phyloP scores from a whole-genome alignment of 2,797 vertebrate genomes.

The Gadopsis bispinosus region DNA sequence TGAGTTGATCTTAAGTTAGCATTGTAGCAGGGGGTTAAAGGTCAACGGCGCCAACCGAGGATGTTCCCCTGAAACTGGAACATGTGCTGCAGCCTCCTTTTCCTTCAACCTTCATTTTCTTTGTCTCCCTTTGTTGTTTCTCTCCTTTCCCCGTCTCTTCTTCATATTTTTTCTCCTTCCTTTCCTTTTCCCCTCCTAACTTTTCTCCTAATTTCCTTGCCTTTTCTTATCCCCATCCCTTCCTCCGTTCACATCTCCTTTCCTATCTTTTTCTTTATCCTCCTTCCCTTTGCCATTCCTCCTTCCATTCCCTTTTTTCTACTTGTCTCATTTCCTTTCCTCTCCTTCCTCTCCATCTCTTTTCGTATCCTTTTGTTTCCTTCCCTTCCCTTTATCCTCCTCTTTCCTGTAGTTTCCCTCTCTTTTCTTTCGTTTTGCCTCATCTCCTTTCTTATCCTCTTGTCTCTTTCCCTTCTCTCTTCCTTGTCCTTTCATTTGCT shows the following conservation, averaged over 20 bases:
- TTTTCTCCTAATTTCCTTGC: neutral
- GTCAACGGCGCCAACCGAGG: slow-evolving; percentile 3
- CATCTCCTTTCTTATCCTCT: neutral
- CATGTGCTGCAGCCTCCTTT: neutral
- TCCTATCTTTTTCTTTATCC: too few relatives aligned
- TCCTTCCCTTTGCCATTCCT: neutral
- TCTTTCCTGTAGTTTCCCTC: too few relatives aligned
- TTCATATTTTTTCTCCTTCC: neutral
- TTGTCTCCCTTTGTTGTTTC: too few relatives aligned
- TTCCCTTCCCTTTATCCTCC: too few relatives aligned
- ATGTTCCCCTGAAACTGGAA: neutral
- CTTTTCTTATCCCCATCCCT: neutral
- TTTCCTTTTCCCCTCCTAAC: neutral
- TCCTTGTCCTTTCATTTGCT: neutral
- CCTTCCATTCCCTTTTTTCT: too few relatives aligned
- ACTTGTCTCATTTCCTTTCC: too few relatives aligned
- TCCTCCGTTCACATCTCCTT: too few relatives aligned
- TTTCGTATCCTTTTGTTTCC: neutral
- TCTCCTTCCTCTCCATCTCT: neutral
- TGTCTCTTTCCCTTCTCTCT: neutral
- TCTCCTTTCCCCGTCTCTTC: too few relatives aligned
- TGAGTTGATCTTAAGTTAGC: slow-evolving; percentile 1
- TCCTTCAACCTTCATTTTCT: too few relatives aligned
- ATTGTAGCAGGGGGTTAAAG: slow-evolving; percentile 4
- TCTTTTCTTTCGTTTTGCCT: neutral